These are phyloP conservation scores for Drosophila kepulauana DNA, from an alignment of 1,140 invertebrate species.

Conservation along the genomic window DNA sequence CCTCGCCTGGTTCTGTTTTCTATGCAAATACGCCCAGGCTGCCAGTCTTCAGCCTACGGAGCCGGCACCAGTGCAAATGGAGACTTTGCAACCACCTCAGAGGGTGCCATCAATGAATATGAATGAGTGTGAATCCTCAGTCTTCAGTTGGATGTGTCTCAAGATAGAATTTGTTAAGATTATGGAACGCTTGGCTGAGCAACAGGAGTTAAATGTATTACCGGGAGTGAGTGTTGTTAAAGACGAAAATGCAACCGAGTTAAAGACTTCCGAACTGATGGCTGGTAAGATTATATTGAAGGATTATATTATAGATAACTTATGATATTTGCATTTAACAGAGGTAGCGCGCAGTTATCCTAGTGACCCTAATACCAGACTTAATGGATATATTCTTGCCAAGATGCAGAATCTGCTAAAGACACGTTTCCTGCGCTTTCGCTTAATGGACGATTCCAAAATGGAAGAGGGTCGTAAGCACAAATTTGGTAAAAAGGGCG, in stretches of 20 bases:
- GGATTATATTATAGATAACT: neutral
- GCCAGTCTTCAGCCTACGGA: conserved; percentile 64
- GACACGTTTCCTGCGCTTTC: conserved; percentile 90
- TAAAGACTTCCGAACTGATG: conserved; percentile 88
- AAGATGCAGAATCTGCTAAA: conserved; percentile 90
- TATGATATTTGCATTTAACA: conserved; percentile 53
- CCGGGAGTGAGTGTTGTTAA: conserved; percentile 90
- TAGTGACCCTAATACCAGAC: conserved; percentile 90
- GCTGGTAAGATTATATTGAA: conserved; percentile 60
- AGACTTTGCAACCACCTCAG: conserved; percentile 49
- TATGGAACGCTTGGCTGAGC: conserved; percentile 89
- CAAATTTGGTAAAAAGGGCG: conserved; percentile 86
- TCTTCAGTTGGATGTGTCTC: conserved; percentile 91
- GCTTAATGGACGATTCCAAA: conserved; percentile 88
- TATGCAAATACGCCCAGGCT: conserved; percentile 67
- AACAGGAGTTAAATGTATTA: conserved; percentile 85
- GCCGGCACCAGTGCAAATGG: conserved; percentile 22
- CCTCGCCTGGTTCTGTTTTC: conserved; percentile 66
- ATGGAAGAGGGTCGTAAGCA: conserved; percentile 87
- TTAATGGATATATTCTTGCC: conserved; percentile 91
- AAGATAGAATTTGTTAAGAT: conserved; percentile 92
- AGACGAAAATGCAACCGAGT: conserved; percentile 87
- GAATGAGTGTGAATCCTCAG: conserved; percentile 87
- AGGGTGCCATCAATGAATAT: conserved; percentile 27
- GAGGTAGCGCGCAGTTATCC: conserved; percentile 91